Conservation (phyloP, 1,140 invertebrate genomes). For the Chlorops oryzae region DNA sequence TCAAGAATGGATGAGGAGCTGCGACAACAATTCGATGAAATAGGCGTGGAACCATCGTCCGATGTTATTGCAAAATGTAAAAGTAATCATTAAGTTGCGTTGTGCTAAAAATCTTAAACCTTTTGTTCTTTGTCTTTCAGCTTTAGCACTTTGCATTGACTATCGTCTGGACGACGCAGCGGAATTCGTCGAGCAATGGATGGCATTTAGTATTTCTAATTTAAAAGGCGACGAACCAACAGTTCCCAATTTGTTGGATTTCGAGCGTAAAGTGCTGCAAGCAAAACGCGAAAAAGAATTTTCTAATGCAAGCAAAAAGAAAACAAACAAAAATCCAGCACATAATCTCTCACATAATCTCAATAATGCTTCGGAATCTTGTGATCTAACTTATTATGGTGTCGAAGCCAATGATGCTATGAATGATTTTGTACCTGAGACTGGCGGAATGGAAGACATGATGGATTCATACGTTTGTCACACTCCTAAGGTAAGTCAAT, state of each 20-base stretch:
- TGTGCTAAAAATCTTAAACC: conserved; percentile 1
- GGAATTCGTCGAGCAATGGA: conserved; percentile 62
- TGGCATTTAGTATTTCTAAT: conserved; percentile 58
- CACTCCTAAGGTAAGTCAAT: conserved; percentile 19
- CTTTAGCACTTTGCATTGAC: conserved; percentile 54
- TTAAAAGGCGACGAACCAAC: conserved; percentile 55
- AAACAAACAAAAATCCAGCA: conserved; percentile 7
- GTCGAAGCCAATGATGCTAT: conserved; percentile 13
- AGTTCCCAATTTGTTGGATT: conserved; percentile 51
- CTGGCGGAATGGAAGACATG: conserved; percentile 1
- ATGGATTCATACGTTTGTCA: conserved; percentile 8
- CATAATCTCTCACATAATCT: conserved; percentile 9
- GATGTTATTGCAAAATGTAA: conserved; percentile 34
- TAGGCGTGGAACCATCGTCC: conserved; percentile 34
- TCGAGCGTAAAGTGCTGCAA: conserved; percentile 59
- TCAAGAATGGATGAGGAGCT: conserved; percentile 39
- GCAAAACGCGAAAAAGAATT: conserved; percentile 46
- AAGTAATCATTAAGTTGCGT: neutral
- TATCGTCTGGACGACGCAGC: conserved; percentile 56
- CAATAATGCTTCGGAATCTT: neutral
- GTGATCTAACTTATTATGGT: conserved; percentile 14
- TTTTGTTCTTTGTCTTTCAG: conserved; percentile 22
- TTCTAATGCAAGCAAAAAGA: conserved; percentile 12
- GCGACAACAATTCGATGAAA: conserved; percentile 42
- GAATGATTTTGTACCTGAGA: conserved; percentile 10